Evolutionary conservation across 2,113 vertebrate genomes (phyloP).

Genomic region (Lethenteron camtschaticum): DNA sequence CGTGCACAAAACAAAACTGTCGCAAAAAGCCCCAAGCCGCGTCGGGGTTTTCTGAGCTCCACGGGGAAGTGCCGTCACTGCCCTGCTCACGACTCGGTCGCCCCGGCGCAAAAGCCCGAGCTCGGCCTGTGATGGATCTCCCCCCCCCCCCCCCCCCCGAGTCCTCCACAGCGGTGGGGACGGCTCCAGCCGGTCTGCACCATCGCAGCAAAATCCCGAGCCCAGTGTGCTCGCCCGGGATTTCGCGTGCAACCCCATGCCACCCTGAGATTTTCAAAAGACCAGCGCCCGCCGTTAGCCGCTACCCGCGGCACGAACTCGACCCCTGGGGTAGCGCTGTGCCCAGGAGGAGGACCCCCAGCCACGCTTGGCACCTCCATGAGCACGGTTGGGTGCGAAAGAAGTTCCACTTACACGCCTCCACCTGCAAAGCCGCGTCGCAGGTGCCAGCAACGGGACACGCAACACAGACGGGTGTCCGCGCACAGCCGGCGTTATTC

Average conservation of each 20-base stretch:
- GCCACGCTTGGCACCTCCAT: not conserved
- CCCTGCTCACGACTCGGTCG: not conserved
- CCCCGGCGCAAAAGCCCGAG: not conserved
- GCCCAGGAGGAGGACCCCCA: not conserved
- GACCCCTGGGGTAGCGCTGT: not conserved
- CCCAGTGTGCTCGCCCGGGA: not conserved
- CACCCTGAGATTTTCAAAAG: not conserved
- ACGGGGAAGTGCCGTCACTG: not conserved
- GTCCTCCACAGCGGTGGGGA: not conserved
- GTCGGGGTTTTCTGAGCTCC: too few species aligned
- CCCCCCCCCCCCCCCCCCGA: not conserved
- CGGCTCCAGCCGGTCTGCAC: not conserved
- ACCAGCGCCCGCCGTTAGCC: not conserved
- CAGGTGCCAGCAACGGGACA: too few species aligned
- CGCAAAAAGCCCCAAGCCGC: too few species aligned
- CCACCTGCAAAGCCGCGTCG: not conserved
- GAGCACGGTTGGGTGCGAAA: not conserved
- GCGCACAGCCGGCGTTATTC: too few species aligned
- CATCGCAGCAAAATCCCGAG: too few species aligned
- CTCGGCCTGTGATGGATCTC: not conserved
- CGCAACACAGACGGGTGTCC: too few species aligned
- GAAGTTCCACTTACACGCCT: not conserved
- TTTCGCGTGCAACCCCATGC: not conserved
- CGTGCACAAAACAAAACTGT: too few species aligned
- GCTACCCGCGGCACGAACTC: not conserved